These are phyloP conservation scores for Coreoperca whiteheadi DNA, from an alignment of 2,113 vertebrate genomes.

Conservation along the genomic window DNA sequence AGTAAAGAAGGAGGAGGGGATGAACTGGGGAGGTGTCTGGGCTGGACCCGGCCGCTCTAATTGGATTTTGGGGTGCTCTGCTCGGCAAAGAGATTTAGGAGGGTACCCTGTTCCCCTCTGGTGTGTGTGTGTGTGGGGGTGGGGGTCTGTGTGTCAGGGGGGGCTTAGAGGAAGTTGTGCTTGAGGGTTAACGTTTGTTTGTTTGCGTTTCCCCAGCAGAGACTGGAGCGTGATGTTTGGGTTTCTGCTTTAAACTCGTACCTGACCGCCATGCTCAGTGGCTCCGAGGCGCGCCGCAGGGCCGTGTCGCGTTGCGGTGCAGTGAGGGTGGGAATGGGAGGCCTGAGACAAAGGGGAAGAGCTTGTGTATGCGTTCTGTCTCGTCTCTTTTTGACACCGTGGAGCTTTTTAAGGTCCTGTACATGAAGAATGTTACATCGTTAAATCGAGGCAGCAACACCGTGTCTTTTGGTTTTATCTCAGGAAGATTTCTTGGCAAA, in stretches of 20 bases:
- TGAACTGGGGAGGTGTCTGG: slow-evolving; percentile 57
- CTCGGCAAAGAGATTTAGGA: slow-evolving; percentile 65
- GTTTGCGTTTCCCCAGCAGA: slow-evolving; percentile 63
- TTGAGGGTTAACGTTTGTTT: slow-evolving; percentile 67
- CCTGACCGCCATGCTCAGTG: slow-evolving; percentile 66
- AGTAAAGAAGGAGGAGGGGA: slow-evolving; percentile 51
- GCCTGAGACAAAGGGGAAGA: neutral
- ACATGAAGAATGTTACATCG: slow-evolving; percentile 10
- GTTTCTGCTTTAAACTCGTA: slow-evolving; percentile 64
- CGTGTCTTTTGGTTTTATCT: slow-evolving; percentile 15
- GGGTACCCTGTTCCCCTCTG: slow-evolving; percentile 42
- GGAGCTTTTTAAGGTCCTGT: slow-evolving; percentile 31
- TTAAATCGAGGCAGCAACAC: slow-evolving; percentile 6
- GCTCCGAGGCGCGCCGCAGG: neutral
- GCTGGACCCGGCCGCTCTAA: slow-evolving; percentile 66
- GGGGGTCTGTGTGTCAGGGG: slow-evolving; percentile 58
- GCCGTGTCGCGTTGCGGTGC: slow-evolving; percentile 13
- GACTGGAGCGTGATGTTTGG: slow-evolving; percentile 60
- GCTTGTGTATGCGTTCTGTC: neutral
- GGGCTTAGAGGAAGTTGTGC: slow-evolving; percentile 78
- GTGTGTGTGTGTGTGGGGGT: slow-evolving; percentile 58
- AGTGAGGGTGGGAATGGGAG: slow-evolving; percentile 52
- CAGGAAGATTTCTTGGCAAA: neutral
- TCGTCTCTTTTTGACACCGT: neutral
- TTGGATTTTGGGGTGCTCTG: slow-evolving; percentile 72